These are phyloP conservation scores for Apodemia zela DNA, from an alignment of 2,888 invertebrate species.

Conservation along the genomic window DNA sequence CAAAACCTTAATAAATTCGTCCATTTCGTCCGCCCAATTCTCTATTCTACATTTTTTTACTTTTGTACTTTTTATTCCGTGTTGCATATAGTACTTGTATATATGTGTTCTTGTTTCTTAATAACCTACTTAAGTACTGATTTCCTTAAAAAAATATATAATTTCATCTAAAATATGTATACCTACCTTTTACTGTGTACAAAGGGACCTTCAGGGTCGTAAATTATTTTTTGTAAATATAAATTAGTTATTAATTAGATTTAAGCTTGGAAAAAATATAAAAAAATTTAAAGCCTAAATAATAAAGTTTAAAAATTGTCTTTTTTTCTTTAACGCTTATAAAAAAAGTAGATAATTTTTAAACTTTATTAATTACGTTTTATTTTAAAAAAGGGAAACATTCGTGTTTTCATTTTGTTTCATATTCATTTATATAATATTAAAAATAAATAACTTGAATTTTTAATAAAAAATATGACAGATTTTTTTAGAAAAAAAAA, in stretches of 20 bases:
- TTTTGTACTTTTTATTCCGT: constrained; percentile 13
- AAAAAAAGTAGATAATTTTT: background rate
- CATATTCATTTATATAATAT: too few species aligned
- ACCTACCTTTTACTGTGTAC: background rate
- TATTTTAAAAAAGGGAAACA: too few species aligned
- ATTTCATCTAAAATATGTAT: background rate
- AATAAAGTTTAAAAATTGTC: too few species aligned
- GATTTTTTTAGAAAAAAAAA: background rate
- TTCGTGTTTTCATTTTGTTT: too few species aligned
- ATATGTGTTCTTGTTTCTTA: background rate
- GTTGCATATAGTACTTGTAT: background rate
- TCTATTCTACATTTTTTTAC: constrained; percentile 18
- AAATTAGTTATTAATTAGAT: background rate
- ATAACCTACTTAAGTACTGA: background rate
- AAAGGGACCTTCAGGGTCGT: background rate
- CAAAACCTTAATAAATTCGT: constrained; percentile 32
- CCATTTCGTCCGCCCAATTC: constrained; percentile 31
- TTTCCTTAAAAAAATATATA: background rate
- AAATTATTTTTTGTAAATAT: constrained; percentile 8
- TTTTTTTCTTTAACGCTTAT: background rate
- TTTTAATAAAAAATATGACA: background rate
- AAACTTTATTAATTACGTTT: too few species aligned
- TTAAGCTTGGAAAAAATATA: background rate
- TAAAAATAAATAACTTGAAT: too few species aligned
- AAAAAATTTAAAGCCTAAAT: too few species aligned